Conservation (phyloP, 2,113 vertebrate species). For the Lanius ludovicianus region DNA sequence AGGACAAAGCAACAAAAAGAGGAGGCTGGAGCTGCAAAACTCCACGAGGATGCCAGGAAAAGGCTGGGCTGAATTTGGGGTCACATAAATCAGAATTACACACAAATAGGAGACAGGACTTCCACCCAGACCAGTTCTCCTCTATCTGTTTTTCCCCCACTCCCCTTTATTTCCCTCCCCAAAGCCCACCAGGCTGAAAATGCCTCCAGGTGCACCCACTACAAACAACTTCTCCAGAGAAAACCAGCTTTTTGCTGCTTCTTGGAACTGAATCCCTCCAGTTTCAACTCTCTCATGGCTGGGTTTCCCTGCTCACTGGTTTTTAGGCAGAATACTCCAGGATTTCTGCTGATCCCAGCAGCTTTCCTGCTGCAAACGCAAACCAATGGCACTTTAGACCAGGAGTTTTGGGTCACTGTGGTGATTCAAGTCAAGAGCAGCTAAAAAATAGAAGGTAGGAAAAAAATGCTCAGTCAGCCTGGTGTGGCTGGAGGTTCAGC, state of each 20-base stretch:
- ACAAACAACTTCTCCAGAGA: neutral
- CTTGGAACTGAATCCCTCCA: neutral
- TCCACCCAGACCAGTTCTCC: neutral
- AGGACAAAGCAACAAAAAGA: neutral
- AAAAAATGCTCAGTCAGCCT: neutral
- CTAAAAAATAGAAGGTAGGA: slow-evolving; percentile 8
- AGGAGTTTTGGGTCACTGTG: neutral
- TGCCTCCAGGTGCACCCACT: fast-evolving
- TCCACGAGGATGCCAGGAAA: fast-evolving
- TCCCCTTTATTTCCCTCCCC: neutral
- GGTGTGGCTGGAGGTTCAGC: neutral
- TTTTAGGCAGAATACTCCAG: fast-evolving
- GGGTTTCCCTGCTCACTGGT: neutral
- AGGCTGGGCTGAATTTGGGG: neutral
- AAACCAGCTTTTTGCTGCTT: neutral
- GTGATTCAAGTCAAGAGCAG: neutral
- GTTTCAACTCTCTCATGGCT: fast-evolving
- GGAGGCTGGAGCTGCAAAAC: fast-evolving
- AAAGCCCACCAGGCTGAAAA: neutral
- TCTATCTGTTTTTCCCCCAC: fast-evolving
- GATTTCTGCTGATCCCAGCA: neutral
- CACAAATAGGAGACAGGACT: neutral
- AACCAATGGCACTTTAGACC: fast-evolving
- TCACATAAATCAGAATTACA: neutral
- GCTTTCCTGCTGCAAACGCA: neutral